Percentiles rank a stretch among this genome's conserved stretches.
phyloP scores from a whole-genome alignment of 2,797 vertebrate species.

The Eulemur coronatus region DNA sequence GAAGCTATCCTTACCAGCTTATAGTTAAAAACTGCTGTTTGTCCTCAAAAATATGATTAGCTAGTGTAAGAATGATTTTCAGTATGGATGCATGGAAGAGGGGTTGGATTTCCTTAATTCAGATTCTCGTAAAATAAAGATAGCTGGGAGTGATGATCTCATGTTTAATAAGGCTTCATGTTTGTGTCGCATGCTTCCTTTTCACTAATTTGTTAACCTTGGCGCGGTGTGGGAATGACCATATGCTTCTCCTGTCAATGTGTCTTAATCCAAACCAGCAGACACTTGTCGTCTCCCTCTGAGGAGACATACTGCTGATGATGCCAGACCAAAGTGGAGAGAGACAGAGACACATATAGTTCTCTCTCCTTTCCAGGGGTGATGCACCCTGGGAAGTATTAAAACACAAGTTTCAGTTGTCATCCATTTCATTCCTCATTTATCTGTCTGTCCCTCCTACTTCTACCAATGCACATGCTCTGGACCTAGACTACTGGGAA shows the following conservation, averaged over 20 bases:
- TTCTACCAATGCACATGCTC: background rate
- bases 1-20: background rate
- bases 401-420: conserved; percentile 28
- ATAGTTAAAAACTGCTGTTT: background rate
- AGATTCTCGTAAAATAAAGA: conserved; percentile 30
- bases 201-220: conserved; percentile 52
- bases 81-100: background rate
- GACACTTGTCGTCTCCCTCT: conserved; percentile 49
- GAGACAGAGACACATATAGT: background rate
- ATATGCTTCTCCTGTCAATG: conserved; percentile 64
- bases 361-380: conserved; percentile 21
- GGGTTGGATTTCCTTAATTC: background rate
- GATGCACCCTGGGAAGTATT: background rate
- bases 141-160: conserved; percentile 17
- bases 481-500: background rate
- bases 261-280: conserved; percentile 56
- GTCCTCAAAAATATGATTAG: conserved; percentile 1
- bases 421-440: background rate
- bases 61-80: conserved; percentile 14
- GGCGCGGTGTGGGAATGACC: conserved; percentile 46
- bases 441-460: background rate
- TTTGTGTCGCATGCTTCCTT: background rate
- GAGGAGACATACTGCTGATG: conserved; percentile 55
- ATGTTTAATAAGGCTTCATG: background rate
- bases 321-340: conserved; percentile 11